phyloP scores from a whole-genome alignment of 2,113 vertebrate species.

The Myotis lucifugus region DNA sequence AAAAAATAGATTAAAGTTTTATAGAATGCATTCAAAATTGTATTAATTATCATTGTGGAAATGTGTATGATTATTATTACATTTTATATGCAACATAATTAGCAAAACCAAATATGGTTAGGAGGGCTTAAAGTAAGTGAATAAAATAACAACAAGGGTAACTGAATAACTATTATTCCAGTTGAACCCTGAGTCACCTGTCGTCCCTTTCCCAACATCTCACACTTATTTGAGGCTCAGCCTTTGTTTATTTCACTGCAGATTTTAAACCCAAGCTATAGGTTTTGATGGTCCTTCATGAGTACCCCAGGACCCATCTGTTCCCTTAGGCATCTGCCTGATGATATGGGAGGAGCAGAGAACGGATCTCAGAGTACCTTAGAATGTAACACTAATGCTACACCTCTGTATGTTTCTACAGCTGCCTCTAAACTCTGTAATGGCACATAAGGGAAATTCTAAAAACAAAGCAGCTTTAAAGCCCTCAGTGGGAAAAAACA shows the following conservation, averaged over 20 bases:
- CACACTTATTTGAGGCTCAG: neutral
- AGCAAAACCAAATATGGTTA: neutral
- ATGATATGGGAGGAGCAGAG: slow-evolving; percentile 6
- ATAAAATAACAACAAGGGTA: neutral
- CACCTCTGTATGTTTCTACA: neutral
- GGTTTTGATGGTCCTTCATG: neutral
- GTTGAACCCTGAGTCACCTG: neutral
- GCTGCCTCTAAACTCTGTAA: slow-evolving; percentile 38
- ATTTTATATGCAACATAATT: neutral
- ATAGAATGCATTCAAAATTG: neutral
- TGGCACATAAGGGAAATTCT: slow-evolving; percentile 31
- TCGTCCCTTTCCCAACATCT: neutral
- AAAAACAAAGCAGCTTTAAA: slow-evolving; percentile 61
- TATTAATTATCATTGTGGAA: neutral
- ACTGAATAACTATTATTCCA: neutral
- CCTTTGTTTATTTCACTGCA: neutral
- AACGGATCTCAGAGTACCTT: slow-evolving; percentile 1
- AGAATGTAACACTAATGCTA: neutral
- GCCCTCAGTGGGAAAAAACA: neutral
- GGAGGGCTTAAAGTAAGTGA: neutral
- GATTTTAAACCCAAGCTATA: slow-evolving; percentile 4
- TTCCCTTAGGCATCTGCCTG: slow-evolving; percentile 24
- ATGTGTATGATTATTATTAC: neutral
- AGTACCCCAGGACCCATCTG: slow-evolving; percentile 28
- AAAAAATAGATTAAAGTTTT: neutral